These are phyloP conservation scores for Perccottus glenii DNA, from an alignment of 2,113 vertebrate species.

Conservation along the genomic window DNA sequence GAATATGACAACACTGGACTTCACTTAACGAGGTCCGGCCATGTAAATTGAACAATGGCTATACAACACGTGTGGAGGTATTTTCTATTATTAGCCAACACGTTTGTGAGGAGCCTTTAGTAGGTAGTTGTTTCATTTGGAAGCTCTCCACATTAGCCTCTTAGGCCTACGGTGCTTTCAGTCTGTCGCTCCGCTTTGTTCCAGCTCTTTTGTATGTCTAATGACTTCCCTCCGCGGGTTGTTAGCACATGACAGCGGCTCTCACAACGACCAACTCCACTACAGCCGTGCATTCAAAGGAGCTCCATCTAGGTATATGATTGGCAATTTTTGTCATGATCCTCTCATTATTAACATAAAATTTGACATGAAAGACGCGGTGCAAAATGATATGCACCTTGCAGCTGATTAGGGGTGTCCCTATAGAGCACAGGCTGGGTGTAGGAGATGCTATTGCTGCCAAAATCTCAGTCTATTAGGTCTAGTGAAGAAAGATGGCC, in stretches of 20 bases:
- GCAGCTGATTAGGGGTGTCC: slow-evolving; percentile 90
- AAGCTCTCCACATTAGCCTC: slow-evolving; percentile 89
- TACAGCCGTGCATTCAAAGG: slow-evolving; percentile 96
- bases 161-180: slow-evolving; percentile 84
- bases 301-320: slow-evolving; percentile 99
- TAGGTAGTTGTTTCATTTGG: slow-evolving; percentile 26
- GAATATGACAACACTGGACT: slow-evolving; percentile 95
- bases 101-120: slow-evolving; percentile 72
- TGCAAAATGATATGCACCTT: slow-evolving; percentile 89
- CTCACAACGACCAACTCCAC: slow-evolving; percentile 97
- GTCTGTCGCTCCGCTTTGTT: slow-evolving; percentile 98
- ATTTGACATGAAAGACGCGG: slow-evolving; percentile 95
- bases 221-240: slow-evolving; percentile 99
- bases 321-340: slow-evolving; percentile 99
- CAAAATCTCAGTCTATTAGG: slow-evolving; percentile 69
- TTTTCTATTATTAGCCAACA: slow-evolving; percentile 71
- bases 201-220: slow-evolving; percentile 98
- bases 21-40: slow-evolving; percentile 93
- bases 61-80: slow-evolving; percentile 73
- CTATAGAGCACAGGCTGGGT: slow-evolving; percentile 79
- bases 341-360: slow-evolving; percentile 99
- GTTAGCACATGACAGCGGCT: slow-evolving; percentile 99
- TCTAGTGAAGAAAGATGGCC: slow-evolving; percentile 63
- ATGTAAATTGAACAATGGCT: slow-evolving; percentile 76
- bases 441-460: slow-evolving; percentile 61